phyloP scores from a whole-genome alignment of 1,140 invertebrate species.

The Chrysomallon squamiferum region DNA sequence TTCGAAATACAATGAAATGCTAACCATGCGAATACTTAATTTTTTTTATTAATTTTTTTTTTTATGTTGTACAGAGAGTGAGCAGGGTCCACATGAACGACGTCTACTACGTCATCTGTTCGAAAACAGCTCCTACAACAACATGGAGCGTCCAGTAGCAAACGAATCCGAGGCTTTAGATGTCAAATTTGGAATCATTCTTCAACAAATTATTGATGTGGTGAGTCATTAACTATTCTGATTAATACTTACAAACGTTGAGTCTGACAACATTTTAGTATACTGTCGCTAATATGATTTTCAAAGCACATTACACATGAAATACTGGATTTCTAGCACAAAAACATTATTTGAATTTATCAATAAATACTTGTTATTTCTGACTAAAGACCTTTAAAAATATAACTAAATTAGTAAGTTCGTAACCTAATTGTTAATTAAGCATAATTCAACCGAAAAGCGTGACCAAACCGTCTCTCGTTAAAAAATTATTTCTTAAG shows the following conservation, averaged over 20 bases:
- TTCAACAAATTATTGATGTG: conserved; percentile 99
- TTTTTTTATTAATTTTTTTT: too few species aligned
- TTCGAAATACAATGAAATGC: too few species aligned
- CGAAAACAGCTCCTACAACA: conserved; percentile 78
- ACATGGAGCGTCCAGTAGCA: conserved; percentile 87
- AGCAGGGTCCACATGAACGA: conserved; percentile 90
- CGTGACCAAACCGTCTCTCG: too few species aligned
- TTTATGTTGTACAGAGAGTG: conserved; percentile 70
- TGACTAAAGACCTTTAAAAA: too few species aligned
- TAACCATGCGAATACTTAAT: too few species aligned
- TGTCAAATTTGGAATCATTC: conserved; percentile 95
- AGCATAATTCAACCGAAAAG: too few species aligned
- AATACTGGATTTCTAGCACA: background rate
- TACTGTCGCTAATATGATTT: background rate
- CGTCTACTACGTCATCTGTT: conserved; percentile 90
- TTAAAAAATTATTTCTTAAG: too few species aligned
- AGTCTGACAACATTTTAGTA: background rate
- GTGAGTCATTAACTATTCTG: conserved; percentile 74
- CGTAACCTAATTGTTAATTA: too few species aligned
- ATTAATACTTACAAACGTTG: background rate
- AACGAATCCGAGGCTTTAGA: conserved; percentile 95
- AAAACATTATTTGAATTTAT: too few species aligned
- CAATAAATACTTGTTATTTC: too few species aligned
- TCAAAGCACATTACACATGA: background rate
- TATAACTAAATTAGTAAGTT: too few species aligned